Percentiles rank a stretch among this genome's conserved stretches.
Evolutionary conservation across 2,888 invertebrate genomes (phyloP).

Genomic region (Clusia tigrina): DNA sequence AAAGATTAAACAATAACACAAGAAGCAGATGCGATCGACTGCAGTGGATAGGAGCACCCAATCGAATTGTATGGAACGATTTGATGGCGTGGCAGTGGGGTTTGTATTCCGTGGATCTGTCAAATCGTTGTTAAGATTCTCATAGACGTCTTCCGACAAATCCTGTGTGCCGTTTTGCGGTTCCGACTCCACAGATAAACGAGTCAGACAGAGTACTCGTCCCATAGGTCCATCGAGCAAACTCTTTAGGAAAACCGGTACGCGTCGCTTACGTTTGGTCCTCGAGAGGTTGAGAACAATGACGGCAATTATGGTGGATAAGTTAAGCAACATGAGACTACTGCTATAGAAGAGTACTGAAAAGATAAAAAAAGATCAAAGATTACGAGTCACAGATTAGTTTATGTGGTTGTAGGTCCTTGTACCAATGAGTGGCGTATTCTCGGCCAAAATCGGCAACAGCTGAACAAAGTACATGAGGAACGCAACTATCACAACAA

Average conservation of each 20-base stretch:
- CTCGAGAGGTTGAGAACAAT: slow-evolving; percentile 67
- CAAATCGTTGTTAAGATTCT: slow-evolving; percentile 37
- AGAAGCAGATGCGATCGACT: slow-evolving; percentile 70
- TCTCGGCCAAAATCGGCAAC: slow-evolving; percentile 64
- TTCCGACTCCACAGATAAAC: slow-evolving; percentile 50
- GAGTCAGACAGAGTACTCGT: slow-evolving; percentile 52
- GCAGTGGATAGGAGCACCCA: slow-evolving; percentile 73
- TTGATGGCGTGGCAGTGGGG: slow-evolving; percentile 39
- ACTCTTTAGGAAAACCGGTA: slow-evolving; percentile 63
- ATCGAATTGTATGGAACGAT: slow-evolving; percentile 66
- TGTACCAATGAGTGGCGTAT: slow-evolving; percentile 65
- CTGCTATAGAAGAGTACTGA: slow-evolving; percentile 70
- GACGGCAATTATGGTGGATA: slow-evolving; percentile 68
- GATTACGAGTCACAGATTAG: not conserved
- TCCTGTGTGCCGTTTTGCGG: slow-evolving; percentile 48
- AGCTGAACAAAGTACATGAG: slow-evolving; percentile 72
- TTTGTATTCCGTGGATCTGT: slow-evolving; percentile 44
- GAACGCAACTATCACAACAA: slow-evolving; percentile 70
- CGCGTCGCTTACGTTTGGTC: slow-evolving; percentile 60
- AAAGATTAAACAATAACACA: slow-evolving; percentile 68
- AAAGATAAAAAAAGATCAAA: too few species aligned
- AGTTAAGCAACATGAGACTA: slow-evolving; percentile 65
- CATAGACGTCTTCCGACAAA: slow-evolving; percentile 49
- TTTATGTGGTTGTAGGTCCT: slow-evolving; percentile 14
- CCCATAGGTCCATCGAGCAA: slow-evolving; percentile 56